Conservation (phyloP, 2,888 invertebrate species). For the Trissolcus brochymenae region DNA sequence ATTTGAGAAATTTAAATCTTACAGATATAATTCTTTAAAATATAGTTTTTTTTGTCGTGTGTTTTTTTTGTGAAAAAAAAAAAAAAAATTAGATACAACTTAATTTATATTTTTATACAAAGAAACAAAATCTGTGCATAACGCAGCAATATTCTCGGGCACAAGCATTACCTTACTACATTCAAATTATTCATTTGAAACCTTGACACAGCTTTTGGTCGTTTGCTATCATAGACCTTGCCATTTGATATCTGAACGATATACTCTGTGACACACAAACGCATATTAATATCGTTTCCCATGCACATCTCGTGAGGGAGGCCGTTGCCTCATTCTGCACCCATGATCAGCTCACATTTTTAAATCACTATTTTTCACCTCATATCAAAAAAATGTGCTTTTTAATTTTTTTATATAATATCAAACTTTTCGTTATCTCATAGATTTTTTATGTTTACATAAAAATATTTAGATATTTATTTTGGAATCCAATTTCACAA, state of each 20-base stretch:
- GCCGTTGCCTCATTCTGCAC: slow-evolving; percentile 13
- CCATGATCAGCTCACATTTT: background rate
- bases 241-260: slow-evolving; percentile 55
- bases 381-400: no score
- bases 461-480: background rate
- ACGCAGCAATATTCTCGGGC: slow-evolving; percentile 25
- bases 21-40: no score
- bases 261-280: slow-evolving; percentile 31
- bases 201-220: slow-evolving; percentile 51
- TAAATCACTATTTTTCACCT: no score
- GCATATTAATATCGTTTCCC: slow-evolving; percentile 41
- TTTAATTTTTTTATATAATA: no score
- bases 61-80: no score
- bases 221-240: slow-evolving; percentile 50
- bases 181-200: slow-evolving; percentile 52
- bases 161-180: slow-evolving; percentile 42
- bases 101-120: slow-evolving; percentile 35
- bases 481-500: no score
- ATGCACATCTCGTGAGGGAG: slow-evolving; percentile 21
- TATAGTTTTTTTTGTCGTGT: no score
- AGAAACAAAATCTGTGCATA: slow-evolving; percentile 33
- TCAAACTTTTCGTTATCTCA: no score
- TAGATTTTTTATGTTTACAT: no score
- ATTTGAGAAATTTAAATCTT: no score
- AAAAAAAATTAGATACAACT: no score